Evolutionary conservation across 64 coral and sea anemone genomes (phyloP), one percentile per base, ranked within the genome.

Genomic region (Montipora efflorescens): DNA sequence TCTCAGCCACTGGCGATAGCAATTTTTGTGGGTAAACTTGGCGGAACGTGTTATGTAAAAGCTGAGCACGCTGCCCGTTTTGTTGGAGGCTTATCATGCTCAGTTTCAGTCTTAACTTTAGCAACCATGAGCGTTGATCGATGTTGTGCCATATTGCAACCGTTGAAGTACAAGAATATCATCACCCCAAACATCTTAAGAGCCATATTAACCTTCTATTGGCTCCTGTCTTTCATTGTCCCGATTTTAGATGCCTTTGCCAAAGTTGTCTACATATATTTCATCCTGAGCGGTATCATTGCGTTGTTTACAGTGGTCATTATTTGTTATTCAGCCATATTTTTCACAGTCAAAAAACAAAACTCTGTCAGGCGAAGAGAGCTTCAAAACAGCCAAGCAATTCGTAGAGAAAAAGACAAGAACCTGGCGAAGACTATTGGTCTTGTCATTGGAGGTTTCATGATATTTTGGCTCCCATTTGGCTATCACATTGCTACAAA

Each of bases 391-490:
- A 12, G 48, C 55, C 87, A 67, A 50, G 78, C 48, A 44, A 47
- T 57, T 3, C n/a, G 57, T 4, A 47, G 75, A 8, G 94, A 96
- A 61, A 28, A 75, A 2, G 94, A 96, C 25, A 96, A 90, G 20
- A 70, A 72, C 78, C 79, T 96, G 19, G 90, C 94, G 13, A 82
- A 82, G 82, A 96, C 94, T 77, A 80, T 96, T 51, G 94, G 83
- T 25, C 79, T 96, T 25, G 94, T 96, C 7, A 96, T 96, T 8
- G 94, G 94, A 2, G 14, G 89, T 52, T 96, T 96, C 48, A 92
- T 90, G 15, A 5, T 96, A 45, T 96, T 88, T 44, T 96, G 94
- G 94, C 62, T 87, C 22, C 90, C 94, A 2, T 89, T 96, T 22
- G 64, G 75, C 13, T 87, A 88, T 12, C 64, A 79, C 46, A 77